Conservation (phyloP, 2,113 vertebrate genomes). For the Caracal caracal region DNA sequence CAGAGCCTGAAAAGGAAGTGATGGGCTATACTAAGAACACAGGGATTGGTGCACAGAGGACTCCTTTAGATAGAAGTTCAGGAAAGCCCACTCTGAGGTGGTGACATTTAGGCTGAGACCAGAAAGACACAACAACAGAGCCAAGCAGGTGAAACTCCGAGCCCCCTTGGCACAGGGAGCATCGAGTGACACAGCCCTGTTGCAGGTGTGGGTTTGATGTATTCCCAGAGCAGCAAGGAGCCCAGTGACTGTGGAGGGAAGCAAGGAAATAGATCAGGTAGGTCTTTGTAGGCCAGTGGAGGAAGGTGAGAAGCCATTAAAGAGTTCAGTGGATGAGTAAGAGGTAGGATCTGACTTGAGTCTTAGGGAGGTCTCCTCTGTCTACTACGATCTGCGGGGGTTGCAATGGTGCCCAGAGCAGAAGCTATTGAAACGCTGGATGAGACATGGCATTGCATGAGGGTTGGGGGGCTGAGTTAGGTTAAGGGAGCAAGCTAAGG, state of each 20-base stretch:
- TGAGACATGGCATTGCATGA: background rate
- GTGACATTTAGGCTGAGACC: background rate
- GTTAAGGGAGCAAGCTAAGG: background rate
- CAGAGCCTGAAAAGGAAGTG: background rate
- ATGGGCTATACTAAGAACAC: background rate
- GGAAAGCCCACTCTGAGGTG: background rate
- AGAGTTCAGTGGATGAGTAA: background rate
- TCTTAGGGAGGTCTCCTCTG: background rate
- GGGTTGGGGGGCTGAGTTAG: fast-evolving
- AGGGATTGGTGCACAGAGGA: fast-evolving
- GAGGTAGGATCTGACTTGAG: too few relatives aligned
- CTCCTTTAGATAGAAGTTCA: background rate
- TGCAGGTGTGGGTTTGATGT: background rate
- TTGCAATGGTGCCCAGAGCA: background rate
- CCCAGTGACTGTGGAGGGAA: background rate
- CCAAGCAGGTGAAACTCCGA: background rate
- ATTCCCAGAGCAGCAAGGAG: background rate
- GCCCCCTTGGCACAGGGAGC: background rate
- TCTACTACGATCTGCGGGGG: background rate
- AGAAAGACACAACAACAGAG: background rate
- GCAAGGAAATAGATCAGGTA: fast-evolving
- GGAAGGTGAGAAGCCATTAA: background rate
- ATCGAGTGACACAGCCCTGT: background rate
- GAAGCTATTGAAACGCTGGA: background rate
- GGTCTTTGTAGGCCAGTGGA: background rate